Evolutionary conservation across 2,888 invertebrate species (phyloP).

Genomic region (Melinaea marsaeus): DNA sequence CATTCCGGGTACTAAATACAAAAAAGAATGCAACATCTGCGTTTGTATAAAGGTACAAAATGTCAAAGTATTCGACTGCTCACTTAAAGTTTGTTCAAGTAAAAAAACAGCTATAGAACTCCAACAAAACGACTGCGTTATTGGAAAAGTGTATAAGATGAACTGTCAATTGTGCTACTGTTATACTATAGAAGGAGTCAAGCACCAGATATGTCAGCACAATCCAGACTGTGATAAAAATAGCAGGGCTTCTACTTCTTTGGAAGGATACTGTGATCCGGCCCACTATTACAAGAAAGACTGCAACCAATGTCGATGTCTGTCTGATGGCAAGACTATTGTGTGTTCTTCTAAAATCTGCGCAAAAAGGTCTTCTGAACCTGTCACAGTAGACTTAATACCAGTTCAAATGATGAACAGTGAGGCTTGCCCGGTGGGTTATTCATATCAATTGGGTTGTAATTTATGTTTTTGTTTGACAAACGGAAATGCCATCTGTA

Average conservation of each 20-base stretch:
- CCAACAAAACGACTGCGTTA: conserved; percentile 42
- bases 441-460: conserved; percentile 55
- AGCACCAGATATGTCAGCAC: conserved; percentile 44
- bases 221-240: conserved; percentile 35
- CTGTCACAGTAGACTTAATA: conserved; percentile 47
- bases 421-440: conserved; percentile 46
- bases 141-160: conserved; percentile 43
- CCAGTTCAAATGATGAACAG: conserved; percentile 45
- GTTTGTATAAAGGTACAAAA: conserved; percentile 42
- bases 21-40: conserved; percentile 57
- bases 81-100: conserved; percentile 47
- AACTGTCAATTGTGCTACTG: conserved; percentile 57
- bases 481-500: conserved; percentile 61
- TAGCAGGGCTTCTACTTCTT: conserved; percentile 27
- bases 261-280: conserved; percentile 60
- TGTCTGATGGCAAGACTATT: conserved; percentile 49
- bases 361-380: conserved; percentile 13
- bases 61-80: conserved; percentile 61
- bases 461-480: conserved; percentile 59
- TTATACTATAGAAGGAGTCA: conserved; percentile 32
- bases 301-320: conserved; percentile 58
- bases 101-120: neutral
- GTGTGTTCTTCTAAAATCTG: conserved; percentile 49
- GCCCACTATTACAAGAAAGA: conserved; percentile 46
- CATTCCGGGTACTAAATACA: conserved; percentile 46